Base-by-base conservation (phyloP, 2,797 vertebrate species). In the Leptoclinus maculatus region DNA sequence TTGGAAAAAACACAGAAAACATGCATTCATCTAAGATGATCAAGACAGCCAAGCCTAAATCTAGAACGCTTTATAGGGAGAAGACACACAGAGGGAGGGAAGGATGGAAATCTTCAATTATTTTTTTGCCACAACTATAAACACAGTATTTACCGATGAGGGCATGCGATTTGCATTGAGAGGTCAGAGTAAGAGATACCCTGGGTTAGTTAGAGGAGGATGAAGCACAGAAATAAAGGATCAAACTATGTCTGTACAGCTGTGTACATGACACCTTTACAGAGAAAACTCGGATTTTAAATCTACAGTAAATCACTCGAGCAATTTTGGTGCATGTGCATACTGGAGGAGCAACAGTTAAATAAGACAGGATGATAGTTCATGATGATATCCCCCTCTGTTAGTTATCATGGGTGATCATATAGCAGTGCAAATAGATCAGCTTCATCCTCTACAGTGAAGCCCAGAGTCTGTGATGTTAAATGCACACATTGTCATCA, bases 91-190 rank as follows among this genome's bases (percentile, higher is more conserved):
- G 65, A 76, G 67, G 66, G 64, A 78, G 77, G 65, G 86, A 84
- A 87, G 38, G 74, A 89, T 75, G 56, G 64, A 78, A 83, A 84
- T 87, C 64, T 82, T 66, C 62, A 29, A 47, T 16, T 13, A 58
- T 83, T 82, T 82, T 82, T 69, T 71, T 78, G 83, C 83, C 86
- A 91, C 88, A 86, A 54, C 70, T 89, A 87, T 88, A 86, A 88
- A 91, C 84, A 90, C 71, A 80, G 62, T 94, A 94, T 94, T 91
- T 95, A 95, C 93, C 95, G 79, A 93, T 83, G 90, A 88, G 72
- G 78, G 59, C 91, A 91, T 94, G 92, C 91, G 43, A 51, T 76
- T 87, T 90, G 79, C 81, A 76, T 68, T 80, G 62, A 84, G 75
- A 83, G 82, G 76, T 88, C 83, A 83, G 81, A 77, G 66, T 43